These are phyloP conservation scores for Heliothis peltigera DNA, from an alignment of 2,888 invertebrate genomes.

Conservation along the genomic window DNA sequence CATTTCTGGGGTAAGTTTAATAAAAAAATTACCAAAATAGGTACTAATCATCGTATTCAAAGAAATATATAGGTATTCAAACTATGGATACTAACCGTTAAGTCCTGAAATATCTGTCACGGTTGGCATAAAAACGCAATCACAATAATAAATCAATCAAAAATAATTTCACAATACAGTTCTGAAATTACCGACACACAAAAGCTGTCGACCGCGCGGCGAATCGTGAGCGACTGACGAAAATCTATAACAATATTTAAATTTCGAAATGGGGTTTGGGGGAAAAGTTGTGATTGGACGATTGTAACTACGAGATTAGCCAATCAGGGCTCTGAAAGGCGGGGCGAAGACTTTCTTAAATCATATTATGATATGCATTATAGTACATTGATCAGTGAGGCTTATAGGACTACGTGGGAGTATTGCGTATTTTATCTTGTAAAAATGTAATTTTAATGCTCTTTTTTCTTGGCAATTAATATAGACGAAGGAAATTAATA, in stretches of 20 bases:
- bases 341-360: slow-evolving; percentile 47
- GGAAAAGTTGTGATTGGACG: slow-evolving; percentile 72
- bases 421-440: neutral
- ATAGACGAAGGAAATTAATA: no score
- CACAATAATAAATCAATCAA: slow-evolving; percentile 28
- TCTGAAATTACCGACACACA: slow-evolving; percentile 23
- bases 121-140: slow-evolving; percentile 82
- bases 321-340: slow-evolving; percentile 69
- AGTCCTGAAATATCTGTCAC: slow-evolving; percentile 73
- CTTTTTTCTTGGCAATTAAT: no score
- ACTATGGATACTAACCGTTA: slow-evolving; percentile 60
- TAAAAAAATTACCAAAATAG: no score
- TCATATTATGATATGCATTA: neutral
- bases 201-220: slow-evolving; percentile 54
- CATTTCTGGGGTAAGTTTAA: no score
- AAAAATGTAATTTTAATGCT: no score
- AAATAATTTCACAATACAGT: slow-evolving; percentile 28
- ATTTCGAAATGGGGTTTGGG: slow-evolving; percentile 77
- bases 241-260: slow-evolving; percentile 72
- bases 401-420: neutral
- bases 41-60: neutral
- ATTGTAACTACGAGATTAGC: slow-evolving; percentile 49
- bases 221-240: slow-evolving; percentile 70
- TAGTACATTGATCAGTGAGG: neutral
- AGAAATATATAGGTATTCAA: neutral